Conservation (phyloP, 1,140 invertebrate genomes). For the Lithobius niger region DNA sequence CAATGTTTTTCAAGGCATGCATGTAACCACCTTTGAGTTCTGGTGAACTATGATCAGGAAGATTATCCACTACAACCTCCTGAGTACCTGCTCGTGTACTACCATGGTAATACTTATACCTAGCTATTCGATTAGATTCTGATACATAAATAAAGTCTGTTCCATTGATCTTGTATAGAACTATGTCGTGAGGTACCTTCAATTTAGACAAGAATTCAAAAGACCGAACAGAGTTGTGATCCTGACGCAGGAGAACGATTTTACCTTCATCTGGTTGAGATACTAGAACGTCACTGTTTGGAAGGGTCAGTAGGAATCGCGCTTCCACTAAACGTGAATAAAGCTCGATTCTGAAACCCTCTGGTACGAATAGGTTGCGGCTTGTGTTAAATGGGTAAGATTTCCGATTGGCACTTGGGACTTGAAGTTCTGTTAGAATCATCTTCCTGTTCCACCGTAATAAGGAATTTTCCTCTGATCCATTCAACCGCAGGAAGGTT, state of each 20-base stretch:
- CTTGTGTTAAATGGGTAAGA: background rate
- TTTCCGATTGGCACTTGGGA: no score
- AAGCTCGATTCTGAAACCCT: background rate
- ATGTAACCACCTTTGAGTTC: background rate
- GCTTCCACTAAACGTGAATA: background rate
- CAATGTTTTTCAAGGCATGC: slow-evolving; percentile 1
- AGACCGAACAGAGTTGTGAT: background rate
- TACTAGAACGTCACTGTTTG: background rate
- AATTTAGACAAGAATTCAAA: background rate
- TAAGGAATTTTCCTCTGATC: no score
- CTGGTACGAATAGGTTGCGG: background rate
- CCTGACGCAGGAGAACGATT: background rate
- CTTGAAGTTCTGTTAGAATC: no score
- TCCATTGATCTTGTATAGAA: background rate
- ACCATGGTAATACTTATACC: background rate
- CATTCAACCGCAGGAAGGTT: no score
- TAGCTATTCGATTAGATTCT: background rate
- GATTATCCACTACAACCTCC: background rate
- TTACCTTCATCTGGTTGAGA: background rate
- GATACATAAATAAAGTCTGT: background rate
- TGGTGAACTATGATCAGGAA: background rate
- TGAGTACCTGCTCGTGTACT: background rate
- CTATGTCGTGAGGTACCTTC: background rate
- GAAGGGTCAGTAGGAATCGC: background rate
- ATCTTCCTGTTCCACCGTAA: no score